Conservation (phyloP, 2,113 vertebrate genomes). For the Eurystomus gularis region DNA sequence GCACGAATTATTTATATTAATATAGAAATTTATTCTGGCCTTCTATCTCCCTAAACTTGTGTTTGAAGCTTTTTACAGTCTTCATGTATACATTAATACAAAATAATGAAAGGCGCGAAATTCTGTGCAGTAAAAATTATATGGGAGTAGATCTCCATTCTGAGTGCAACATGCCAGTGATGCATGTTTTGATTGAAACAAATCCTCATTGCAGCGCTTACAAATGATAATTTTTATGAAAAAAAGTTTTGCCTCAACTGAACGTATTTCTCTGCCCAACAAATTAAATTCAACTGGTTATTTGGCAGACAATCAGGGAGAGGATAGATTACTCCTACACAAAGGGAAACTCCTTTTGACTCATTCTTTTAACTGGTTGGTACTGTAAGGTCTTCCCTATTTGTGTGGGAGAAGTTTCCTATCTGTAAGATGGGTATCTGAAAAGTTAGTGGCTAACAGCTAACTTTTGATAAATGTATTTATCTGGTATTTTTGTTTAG, state of each 20-base stretch:
- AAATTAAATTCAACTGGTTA: not conserved
- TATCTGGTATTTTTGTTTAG: not conserved
- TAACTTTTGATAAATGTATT: not conserved
- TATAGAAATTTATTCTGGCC: not conserved
- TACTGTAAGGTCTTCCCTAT: constrained; percentile 48
- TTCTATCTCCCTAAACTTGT: not conserved
- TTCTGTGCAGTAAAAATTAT: not conserved
- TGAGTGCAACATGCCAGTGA: not conserved
- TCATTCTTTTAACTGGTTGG: constrained; percentile 35
- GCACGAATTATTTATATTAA: not conserved
- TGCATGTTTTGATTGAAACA: not conserved
- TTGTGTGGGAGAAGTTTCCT: constrained; percentile 73
- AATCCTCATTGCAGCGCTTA: not conserved
- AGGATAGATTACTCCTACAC: not conserved
- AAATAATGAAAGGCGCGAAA: not conserved
- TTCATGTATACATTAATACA: not conserved
- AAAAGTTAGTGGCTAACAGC: not conserved
- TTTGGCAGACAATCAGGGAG: not conserved
- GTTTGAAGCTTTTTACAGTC: not conserved
- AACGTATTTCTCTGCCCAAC: not conserved
- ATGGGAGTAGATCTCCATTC: not conserved
- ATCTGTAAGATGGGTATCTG: constrained; percentile 1
- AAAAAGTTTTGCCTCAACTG: not conserved
- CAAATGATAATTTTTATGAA: not conserved
- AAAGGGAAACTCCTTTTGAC: constrained; percentile 58